Percentiles rank a stretch among this genome's conserved stretches.
phyloP scores from a whole-genome alignment of 2,113 vertebrate genomes.

The Meleagris gallopavo region DNA sequence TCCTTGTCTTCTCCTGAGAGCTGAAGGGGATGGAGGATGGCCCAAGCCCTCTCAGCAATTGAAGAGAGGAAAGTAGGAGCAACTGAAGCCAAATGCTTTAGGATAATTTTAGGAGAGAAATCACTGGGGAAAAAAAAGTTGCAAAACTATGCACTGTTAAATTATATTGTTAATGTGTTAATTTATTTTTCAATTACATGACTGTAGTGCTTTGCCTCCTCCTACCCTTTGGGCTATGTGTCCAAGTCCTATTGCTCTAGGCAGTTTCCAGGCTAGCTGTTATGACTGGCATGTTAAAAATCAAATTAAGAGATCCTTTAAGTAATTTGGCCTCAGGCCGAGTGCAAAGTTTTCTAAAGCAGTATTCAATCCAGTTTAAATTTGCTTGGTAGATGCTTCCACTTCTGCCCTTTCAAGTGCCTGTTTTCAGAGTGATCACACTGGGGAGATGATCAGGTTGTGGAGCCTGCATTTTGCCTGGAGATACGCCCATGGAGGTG shows the following conservation, averaged over 20 bases:
- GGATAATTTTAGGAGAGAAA: neutral
- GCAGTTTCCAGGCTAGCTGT: neutral
- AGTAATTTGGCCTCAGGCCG: neutral
- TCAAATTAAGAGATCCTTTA: neutral
- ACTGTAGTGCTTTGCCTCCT: neutral
- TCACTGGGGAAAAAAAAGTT: fast-evolving
- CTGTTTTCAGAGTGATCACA: neutral
- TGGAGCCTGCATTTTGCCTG: neutral
- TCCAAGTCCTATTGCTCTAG: neutral
- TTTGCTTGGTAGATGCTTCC: neutral
- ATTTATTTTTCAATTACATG: neutral
- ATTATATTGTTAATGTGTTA: neutral
- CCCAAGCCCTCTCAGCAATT: neutral
- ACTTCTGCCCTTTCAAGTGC: neutral
- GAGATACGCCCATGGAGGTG: neutral
- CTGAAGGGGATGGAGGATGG: neutral
- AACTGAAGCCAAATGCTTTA: neutral
- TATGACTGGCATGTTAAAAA: neutral
- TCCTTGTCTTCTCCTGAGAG: neutral
- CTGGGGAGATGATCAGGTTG: neutral
- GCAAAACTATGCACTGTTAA: neutral
- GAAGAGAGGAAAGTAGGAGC: neutral
- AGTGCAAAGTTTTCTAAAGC: neutral
- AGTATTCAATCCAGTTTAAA: neutral
- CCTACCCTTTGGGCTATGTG: neutral